These are phyloP conservation scores for Corythornis cristatus DNA, from an alignment of 2,113 vertebrate species.

Conservation along the genomic window DNA sequence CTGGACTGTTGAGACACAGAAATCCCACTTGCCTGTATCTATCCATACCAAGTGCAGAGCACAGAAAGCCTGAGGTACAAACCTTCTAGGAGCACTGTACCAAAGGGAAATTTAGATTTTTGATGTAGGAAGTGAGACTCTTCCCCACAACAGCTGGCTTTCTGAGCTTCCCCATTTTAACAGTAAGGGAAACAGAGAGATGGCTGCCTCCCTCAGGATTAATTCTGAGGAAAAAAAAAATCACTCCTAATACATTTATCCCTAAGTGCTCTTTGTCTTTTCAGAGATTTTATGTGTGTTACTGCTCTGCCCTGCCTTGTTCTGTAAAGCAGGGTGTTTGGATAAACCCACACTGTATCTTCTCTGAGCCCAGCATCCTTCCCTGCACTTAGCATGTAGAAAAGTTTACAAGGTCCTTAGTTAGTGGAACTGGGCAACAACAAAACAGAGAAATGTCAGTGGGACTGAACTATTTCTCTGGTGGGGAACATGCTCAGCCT, in stretches of 20 bases:
- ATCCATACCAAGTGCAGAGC: rapidly evolving
- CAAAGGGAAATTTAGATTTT: not conserved
- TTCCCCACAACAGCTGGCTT: not conserved
- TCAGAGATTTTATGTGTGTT: not conserved
- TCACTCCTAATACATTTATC: not conserved
- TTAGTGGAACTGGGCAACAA: not conserved
- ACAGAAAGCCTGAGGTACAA: not conserved
- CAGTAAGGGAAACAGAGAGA: not conserved
- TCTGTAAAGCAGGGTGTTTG: not conserved
- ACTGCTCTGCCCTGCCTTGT: not conserved
- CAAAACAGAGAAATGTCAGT: not conserved
- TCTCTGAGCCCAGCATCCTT: not conserved
- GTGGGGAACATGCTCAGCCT: not conserved
- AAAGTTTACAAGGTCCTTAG: not conserved
- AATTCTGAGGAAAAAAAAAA: not conserved
- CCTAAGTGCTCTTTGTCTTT: not conserved
- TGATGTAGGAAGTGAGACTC: not conserved
- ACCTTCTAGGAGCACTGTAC: not conserved
- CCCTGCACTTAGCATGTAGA: not conserved
- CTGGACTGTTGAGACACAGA: not conserved
- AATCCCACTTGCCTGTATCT: not conserved
- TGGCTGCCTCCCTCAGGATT: not conserved
- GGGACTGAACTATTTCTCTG: not conserved
- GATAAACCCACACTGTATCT: rapidly evolving
- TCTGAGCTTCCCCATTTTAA: not conserved